Evolutionary conservation across 2,888 invertebrate species (phyloP).

Genomic region (Parapristionchus giblindavisi): DNA sequence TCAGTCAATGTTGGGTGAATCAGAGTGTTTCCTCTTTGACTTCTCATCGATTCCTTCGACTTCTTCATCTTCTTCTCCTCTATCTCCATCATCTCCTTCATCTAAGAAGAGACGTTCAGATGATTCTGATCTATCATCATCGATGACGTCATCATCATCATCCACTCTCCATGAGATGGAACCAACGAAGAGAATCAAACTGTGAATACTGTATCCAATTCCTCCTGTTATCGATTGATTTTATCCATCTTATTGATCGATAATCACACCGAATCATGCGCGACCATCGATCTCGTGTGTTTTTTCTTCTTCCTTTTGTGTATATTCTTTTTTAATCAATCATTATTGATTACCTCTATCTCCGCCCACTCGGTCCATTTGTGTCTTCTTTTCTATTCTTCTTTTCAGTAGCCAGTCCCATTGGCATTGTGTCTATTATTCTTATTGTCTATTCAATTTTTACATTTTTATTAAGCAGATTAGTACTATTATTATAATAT

Average conservation of each 20-base stretch:
- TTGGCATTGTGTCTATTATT: slow-evolving; percentile 10
- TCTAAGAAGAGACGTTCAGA: slow-evolving; percentile 28
- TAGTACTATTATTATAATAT: neutral
- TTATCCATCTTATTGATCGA: neutral
- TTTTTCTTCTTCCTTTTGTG: neutral
- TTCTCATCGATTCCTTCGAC: slow-evolving; percentile 1
- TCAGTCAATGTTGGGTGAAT: neutral
- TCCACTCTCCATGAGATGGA: neutral
- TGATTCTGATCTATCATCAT: slow-evolving; percentile 6
- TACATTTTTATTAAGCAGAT: too few species aligned
- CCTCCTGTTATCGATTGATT: slow-evolving; percentile 5
- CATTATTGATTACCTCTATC: too few species aligned
- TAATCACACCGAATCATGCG: neutral
- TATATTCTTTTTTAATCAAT: neutral
- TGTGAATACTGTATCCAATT: neutral
- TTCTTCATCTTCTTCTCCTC: slow-evolving; percentile 1
- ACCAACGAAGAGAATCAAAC: slow-evolving; percentile 18
- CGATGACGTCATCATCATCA: neutral
- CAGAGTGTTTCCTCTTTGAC: slow-evolving; percentile 5
- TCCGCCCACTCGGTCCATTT: neutral
- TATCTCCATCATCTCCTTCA: neutral
- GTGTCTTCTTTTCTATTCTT: slow-evolving; percentile 1
- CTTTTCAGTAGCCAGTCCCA: slow-evolving; percentile 27
- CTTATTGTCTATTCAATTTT: neutral
- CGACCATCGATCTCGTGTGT: too few species aligned